Percentiles rank a stretch among this genome's conserved stretches.
Conservation (phyloP, 92 coral and sea anemone genomes). For the Epizoanthus rinbou region DNA sequence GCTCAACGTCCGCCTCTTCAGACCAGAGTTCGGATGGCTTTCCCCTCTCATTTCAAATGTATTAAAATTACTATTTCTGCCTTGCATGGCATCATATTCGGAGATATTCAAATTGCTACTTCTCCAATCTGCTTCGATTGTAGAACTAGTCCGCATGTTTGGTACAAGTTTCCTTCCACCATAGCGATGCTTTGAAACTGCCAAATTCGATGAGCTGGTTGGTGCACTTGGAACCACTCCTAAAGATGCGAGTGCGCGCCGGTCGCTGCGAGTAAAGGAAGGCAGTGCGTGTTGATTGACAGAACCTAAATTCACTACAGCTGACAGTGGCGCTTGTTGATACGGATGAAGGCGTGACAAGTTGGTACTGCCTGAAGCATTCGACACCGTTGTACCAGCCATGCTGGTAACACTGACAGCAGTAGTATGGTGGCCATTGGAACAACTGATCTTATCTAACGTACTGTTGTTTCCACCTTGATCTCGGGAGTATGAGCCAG, state of each 20-base stretch:
- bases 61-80: conserved; percentile 31
- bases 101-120: conserved; percentile 44
- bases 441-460: conserved; percentile 2
- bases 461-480: conserved; percentile 14
- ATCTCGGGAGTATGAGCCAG: no score
- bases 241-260: conserved; percentile 84
- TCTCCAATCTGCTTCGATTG: conserved; percentile 67
- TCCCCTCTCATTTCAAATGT: conserved; percentile 66
- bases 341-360: conserved; percentile 71
- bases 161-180: conserved; percentile 73
- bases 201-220: conserved; percentile 33
- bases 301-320: conserved; percentile 68
- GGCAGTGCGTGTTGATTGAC: conserved; percentile 65
- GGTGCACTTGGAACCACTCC: conserved; percentile 77
- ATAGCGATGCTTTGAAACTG: conserved; percentile 70
- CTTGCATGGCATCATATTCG: conserved; percentile 47
- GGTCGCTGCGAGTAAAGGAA: conserved; percentile 70
- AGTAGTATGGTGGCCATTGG: conserved; percentile 21
- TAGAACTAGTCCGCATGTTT: conserved; percentile 52
- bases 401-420: conserved; percentile 37
- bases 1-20: conserved; percentile 84
- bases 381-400: conserved; percentile 47
- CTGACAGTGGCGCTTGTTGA: conserved; percentile 68
- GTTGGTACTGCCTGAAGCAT: conserved; percentile 29
- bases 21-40: conserved; percentile 55